Evolutionary conservation across 2,113 vertebrate genomes (phyloP).

Genomic region (Nettapus auritus): DNA sequence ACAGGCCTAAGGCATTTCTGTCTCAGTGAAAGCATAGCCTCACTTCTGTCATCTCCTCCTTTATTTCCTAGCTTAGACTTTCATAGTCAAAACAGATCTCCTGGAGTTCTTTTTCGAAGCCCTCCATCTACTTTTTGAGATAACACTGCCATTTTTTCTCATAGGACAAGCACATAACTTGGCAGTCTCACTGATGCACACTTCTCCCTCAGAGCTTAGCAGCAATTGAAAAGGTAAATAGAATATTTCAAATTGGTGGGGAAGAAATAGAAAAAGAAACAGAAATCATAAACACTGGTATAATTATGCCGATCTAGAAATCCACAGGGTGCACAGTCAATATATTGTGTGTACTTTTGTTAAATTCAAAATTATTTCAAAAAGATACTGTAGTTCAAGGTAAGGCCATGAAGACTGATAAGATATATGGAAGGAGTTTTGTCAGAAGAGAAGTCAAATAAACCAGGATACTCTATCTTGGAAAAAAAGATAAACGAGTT

Average conservation of each 20-base stretch:
- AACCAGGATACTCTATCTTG: not conserved
- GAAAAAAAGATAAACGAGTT: not conserved
- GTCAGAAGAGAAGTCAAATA: not conserved
- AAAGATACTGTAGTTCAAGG: not conserved
- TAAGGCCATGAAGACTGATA: not conserved
- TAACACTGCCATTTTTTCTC: not conserved
- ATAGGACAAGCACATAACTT: not conserved
- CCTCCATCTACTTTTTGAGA: not conserved
- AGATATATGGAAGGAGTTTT: not conserved
- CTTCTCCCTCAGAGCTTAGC: not conserved
- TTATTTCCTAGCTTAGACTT: not conserved
- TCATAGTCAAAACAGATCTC: not conserved
- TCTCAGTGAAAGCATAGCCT: conserved; percentile 18
- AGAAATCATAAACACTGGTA: not conserved
- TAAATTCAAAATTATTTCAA: not conserved
- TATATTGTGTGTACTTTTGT: not conserved
- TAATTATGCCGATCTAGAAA: not conserved
- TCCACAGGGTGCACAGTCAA: not conserved
- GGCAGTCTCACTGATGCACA: not conserved
- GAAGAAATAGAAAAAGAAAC: not conserved
- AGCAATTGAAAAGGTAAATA: not conserved
- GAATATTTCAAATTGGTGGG: not conserved
- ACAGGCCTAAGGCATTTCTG: not conserved
- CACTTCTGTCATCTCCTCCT: not conserved
- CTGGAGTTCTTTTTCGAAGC: not conserved